Evolutionary conservation across 2,888 invertebrate species (phyloP).

Genomic region (Cephus spinipes): DNA sequence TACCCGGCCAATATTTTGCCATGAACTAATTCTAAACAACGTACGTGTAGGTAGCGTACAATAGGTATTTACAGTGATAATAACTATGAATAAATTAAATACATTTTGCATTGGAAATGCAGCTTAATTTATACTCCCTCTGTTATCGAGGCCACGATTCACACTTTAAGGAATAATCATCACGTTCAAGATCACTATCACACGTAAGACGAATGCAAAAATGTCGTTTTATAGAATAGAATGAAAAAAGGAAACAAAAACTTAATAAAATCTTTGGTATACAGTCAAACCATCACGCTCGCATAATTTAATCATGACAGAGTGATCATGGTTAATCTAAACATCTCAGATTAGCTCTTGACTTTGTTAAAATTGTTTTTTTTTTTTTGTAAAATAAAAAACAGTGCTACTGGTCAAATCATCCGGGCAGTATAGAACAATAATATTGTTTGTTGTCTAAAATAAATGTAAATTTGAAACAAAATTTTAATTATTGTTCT

Average conservation of each 20-base stretch:
- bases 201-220: neutral
- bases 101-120: neutral
- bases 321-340: neutral
- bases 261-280: neutral
- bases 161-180: neutral
- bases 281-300: neutral
- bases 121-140: neutral
- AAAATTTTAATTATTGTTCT: constrained; percentile 33
- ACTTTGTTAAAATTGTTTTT: neutral
- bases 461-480: neutral
- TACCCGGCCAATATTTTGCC: neutral
- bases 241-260: neutral
- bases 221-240: neutral
- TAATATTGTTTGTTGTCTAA: neutral
- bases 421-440: neutral
- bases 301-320: neutral
- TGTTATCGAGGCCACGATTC: neutral
- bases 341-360: neutral
- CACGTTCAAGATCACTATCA: neutral
- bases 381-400: neutral
- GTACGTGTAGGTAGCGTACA: neutral
- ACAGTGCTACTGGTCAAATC: neutral
- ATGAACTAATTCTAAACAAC: neutral
- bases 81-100: neutral
- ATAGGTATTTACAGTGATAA: neutral